Base-by-base conservation (phyloP, 2,113 vertebrate genomes). In the Tetraodon nigroviridis region DNA sequence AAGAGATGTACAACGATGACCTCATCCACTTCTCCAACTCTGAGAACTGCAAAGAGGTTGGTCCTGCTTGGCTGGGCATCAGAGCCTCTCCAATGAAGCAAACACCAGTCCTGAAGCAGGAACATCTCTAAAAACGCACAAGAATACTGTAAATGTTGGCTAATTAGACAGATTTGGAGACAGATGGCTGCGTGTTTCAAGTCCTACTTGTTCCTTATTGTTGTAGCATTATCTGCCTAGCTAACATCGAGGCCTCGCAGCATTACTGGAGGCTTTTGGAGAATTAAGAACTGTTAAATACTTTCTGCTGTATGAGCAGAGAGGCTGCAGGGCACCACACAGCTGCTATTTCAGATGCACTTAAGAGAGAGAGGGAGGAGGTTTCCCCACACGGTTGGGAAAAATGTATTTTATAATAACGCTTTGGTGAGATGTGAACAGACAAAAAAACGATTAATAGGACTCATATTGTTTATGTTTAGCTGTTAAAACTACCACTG, bases 1-100 rank as follows among this genome's bases (percentile, higher is more conserved):
- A 99, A 79, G 97, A 99, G 85, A 98, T 99, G 97, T 99, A 99
- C 89, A 99, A 99, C 2, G 97, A 99, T 6, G 97, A 99, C 81
- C 95, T 99, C 68, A 93, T 98, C 86, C 97, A 99, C 85, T 99
- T 98, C 84, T 99, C 97, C 66, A 99, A 98, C 88, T 99, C 96
- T 0, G 97, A 97, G 69, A 99, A 99, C 88, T 97, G 95, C 89
- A 99, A 98, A 90, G 97, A 99, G 95, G 97, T 99, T 65, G 37
- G 86, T 71, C 14, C 20, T 10, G 0, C 2, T 7, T 6, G 12
- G 21, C 0, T 50, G 42, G 11, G 32, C 42, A 17, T 18, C 7
- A 10, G n/a, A 14, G 15, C 29, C 55, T 41, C 15, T 51, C 8
- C 60, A 17, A 42, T 45, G 21, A 52, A 47, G 12, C 27, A 50